Evolutionary conservation across 2,113 vertebrate genomes (phyloP).

Genomic region (Clarias macrocephalus): DNA sequence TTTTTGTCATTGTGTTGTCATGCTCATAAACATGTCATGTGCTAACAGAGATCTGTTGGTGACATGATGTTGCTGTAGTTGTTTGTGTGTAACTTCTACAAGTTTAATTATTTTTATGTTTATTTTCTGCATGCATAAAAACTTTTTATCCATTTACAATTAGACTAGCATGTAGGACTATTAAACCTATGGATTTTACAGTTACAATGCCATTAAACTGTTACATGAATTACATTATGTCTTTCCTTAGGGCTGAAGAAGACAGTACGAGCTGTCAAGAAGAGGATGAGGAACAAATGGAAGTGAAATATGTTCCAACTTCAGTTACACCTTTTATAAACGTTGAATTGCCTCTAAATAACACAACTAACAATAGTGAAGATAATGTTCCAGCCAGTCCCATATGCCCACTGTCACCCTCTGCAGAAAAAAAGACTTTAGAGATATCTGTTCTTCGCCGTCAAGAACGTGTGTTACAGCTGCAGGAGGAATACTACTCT

Average conservation of each 20-base stretch:
- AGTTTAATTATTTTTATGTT: too few species aligned
- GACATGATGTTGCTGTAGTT: background rate
- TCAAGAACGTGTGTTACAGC: slow-evolving; percentile 44
- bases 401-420: slow-evolving; percentile 17
- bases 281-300: slow-evolving; percentile 37
- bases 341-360: slow-evolving; percentile 20
- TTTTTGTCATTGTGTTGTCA: background rate
- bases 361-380: slow-evolving; percentile 24
- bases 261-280: slow-evolving; percentile 41
- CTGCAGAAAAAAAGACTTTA: slow-evolving; percentile 41
- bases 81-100: too few species aligned
- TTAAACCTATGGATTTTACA: background rate
- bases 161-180: background rate
- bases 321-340: slow-evolving; percentile 12
- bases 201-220: background rate
- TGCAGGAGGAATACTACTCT: slow-evolving; percentile 53
- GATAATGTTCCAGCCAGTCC: slow-evolving; percentile 16
- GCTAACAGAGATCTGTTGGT: background rate
- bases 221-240: background rate
- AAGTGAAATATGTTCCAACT: slow-evolving; percentile 43
- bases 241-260: slow-evolving; percentile 20
- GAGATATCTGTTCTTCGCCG: slow-evolving; percentile 41
- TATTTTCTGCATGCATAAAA: background rate
- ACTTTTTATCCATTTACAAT: background rate
- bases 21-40: background rate